Evolutionary conservation across 1,140 invertebrate species (phyloP).

Genomic region (Bombus huntii): DNA sequence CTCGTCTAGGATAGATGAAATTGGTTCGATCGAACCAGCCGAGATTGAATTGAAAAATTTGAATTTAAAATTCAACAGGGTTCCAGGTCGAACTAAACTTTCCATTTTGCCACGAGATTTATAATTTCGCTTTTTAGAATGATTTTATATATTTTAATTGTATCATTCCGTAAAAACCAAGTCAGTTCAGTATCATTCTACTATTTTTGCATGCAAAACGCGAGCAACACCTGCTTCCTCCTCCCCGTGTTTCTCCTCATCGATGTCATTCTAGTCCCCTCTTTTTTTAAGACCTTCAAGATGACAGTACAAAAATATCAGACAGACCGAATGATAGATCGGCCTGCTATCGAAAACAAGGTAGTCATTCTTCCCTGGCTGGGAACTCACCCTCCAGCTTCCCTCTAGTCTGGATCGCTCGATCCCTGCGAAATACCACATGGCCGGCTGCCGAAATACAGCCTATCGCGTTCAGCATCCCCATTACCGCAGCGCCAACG

Average conservation of each 20-base stretch:
- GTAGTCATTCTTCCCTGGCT: conserved; percentile 51
- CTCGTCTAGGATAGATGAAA: not conserved
- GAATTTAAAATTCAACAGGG: not conserved
- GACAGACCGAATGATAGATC: conserved; percentile 59
- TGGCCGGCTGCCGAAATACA: conserved; percentile 45
- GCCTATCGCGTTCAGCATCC: conserved; percentile 63
- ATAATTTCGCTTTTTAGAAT: not conserved
- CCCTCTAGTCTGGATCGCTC: conserved; percentile 15
- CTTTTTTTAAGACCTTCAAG: not conserved
- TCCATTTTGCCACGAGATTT: not conserved
- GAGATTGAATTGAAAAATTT: not conserved
- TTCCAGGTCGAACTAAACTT: not conserved
- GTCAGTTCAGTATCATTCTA: rapidly evolving
- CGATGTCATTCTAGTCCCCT: not conserved
- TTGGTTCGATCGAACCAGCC: not conserved
- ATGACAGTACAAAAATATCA: conserved; percentile 28
- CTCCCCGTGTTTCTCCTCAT: no score
- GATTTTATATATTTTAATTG: not conserved
- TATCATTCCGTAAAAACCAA: not conserved
- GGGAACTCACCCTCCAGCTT: not conserved
- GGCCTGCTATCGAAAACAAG: conserved; percentile 60
- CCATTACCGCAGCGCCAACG: conserved; percentile 76
- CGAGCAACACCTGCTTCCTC: no score
- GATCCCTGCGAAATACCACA: conserved; percentile 42
- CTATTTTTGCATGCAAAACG: not conserved